Conservation (phyloP, 2,888 invertebrate genomes). For the Dolichopus griseipennis region DNA sequence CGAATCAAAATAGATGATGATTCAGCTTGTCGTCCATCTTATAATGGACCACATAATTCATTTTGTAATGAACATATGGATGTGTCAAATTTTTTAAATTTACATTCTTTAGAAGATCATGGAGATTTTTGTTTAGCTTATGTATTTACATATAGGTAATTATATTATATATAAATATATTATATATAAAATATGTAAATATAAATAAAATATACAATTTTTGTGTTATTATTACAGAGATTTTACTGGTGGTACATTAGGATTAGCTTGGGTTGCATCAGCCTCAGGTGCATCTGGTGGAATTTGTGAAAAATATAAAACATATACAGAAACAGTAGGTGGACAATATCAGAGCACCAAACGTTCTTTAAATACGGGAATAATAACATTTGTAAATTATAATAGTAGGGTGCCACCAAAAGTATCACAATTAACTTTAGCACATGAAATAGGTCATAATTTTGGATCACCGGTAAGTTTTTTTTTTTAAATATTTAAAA, state of each 20-base stretch:
- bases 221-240: constrained; percentile 51
- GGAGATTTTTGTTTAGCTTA: constrained; percentile 99
- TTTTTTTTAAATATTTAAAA: neutral
- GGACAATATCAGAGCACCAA: constrained; percentile 91
- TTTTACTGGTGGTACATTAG: constrained; percentile 95
- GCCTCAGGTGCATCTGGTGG: constrained; percentile 97
- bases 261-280: constrained; percentile 98
- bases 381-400: constrained; percentile 98
- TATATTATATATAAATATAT: constrained; percentile 15
- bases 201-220: too few relatives aligned
- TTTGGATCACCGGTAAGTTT: constrained; percentile 89
- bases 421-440: constrained; percentile 93
- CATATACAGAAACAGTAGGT: constrained; percentile 90
- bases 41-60: constrained; percentile 65
- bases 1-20: constrained; percentile 82
- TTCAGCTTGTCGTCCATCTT: constrained; percentile 57
- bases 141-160: constrained; percentile 78
- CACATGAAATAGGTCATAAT: constrained; percentile 98
- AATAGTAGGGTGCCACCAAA: constrained; percentile 94
- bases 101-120: constrained; percentile 94
- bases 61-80: constrained; percentile 97
- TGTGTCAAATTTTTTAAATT: constrained; percentile 96
- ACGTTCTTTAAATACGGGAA: constrained; percentile 93
- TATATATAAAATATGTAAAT: neutral
- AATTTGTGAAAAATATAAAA: constrained; percentile 96